Percentiles rank a stretch among this genome's conserved stretches.
Conservation (phyloP, 2,888 invertebrate genomes). For the Zygogramma bicolorata region DNA sequence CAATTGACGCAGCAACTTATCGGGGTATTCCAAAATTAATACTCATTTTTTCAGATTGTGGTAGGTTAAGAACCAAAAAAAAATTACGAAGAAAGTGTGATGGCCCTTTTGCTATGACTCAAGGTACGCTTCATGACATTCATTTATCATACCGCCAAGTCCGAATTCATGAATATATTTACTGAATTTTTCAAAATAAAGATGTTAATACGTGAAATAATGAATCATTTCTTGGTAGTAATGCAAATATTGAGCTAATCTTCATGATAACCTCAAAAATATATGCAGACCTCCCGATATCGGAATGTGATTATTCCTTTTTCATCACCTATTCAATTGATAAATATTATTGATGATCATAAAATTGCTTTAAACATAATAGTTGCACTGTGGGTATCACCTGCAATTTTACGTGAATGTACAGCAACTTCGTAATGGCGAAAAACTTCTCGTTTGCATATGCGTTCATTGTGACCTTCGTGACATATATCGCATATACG, state of each 20-base stretch:
- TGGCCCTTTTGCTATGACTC: no score
- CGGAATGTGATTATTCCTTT: background rate
- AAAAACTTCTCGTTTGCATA: background rate
- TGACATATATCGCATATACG: background rate
- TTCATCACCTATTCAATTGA: background rate
- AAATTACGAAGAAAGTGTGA: no score
- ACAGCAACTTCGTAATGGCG: background rate
- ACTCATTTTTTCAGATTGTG: no score
- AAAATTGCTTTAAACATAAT: background rate
- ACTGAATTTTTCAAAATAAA: no score
- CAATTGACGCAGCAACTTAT: no score
- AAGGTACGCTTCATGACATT: no score
- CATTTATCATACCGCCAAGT: no score
- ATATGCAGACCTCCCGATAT: background rate
- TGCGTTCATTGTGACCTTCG: background rate
- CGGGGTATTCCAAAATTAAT: no score
- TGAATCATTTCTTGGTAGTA: background rate
- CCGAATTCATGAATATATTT: no score
- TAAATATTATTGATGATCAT: background rate
- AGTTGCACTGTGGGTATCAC: background rate
- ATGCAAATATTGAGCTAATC: background rate
- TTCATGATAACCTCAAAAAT: background rate
- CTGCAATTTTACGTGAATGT: no score
- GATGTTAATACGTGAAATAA: background rate
- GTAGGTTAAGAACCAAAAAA: no score